These are phyloP conservation scores for Excalfactoria chinensis DNA, from an alignment of 2,113 vertebrate genomes.

Conservation along the genomic window DNA sequence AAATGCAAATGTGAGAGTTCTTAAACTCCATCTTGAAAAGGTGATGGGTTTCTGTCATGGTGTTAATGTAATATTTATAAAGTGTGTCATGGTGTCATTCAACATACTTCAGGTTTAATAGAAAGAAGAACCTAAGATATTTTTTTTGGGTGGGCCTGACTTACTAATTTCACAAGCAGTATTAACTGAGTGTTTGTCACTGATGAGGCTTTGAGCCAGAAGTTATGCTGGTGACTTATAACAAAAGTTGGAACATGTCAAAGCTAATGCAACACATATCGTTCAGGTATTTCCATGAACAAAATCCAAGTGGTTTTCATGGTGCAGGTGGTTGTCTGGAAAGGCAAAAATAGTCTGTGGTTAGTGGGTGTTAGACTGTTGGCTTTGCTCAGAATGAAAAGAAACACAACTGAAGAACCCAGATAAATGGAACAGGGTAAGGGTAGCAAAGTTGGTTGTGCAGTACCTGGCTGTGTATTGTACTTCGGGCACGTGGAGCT, in stretches of 20 bases:
- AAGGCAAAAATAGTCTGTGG: neutral
- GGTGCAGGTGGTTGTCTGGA: neutral
- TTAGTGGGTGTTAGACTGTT: neutral
- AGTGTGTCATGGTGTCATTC: neutral
- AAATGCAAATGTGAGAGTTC: neutral
- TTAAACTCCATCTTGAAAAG: rapidly evolving
- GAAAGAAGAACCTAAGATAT: neutral
- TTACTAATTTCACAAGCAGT: neutral
- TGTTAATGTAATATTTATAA: neutral
- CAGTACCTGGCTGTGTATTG: neutral
- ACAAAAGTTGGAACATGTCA: neutral
- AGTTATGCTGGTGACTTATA: rapidly evolving
- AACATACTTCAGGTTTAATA: rapidly evolving
- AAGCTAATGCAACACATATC: neutral
- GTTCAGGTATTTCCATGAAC: neutral
- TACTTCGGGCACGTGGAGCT: neutral
- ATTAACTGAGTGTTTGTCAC: neutral
- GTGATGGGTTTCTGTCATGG: neutral
- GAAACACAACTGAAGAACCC: rapidly evolving
- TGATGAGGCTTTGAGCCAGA: neutral
- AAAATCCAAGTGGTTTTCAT: neutral
- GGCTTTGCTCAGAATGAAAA: neutral
- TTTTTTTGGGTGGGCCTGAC: neutral
- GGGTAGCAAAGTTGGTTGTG: neutral
- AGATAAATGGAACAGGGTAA: neutral